Base-by-base conservation (phyloP, 2,113 vertebrate genomes). In the Cavia aperea region DNA sequence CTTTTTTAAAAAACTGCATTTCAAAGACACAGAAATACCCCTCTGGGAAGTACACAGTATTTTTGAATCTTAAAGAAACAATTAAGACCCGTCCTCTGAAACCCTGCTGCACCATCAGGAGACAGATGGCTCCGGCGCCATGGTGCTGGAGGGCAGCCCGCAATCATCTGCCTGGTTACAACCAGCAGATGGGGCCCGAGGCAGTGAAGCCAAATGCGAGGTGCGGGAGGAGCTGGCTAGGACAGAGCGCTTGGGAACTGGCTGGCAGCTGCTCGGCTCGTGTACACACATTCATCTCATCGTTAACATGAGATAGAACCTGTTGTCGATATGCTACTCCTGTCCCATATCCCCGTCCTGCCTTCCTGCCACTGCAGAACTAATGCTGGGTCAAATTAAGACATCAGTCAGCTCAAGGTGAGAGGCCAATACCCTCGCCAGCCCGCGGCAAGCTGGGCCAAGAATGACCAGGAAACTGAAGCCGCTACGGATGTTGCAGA, bases 151-250 rank as follows among this genome's bases (percentile, higher is more conserved):
- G 96, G 77, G 54, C 88, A 95, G 96, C 96, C 36, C 1, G 92
- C 97, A 96, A 66, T 97, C 96, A 97, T 95, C 97, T 96, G 96
- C 94, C 97, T 93, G 10, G 96, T 97, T 97, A 96, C 97, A 96
- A 95, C 89, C 90, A 96, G 94, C 98, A 98, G 98, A 98, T 97
- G 97, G 96, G 95, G 88, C 96, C 73, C 11, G 5, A 90, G 19
- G 92, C 58, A 96, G 77, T 96, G 94, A 96, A 97, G 96, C 96
- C 97, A 97, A 98, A 93, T 94, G 96, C 96, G 97, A 97, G 96
- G 97, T 97, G 95, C 90, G 29, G 90, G 96, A 96, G 92, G 83
- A 90, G 95, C 91, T 96, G 93, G 94, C 96, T 85, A 63, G 92
- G 95, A 94, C 93, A 75, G 92, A 89, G 91, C 90, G 95, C 96